Base-by-base conservation (phyloP, 2,797 vertebrate species). In the Carapus acus region DNA sequence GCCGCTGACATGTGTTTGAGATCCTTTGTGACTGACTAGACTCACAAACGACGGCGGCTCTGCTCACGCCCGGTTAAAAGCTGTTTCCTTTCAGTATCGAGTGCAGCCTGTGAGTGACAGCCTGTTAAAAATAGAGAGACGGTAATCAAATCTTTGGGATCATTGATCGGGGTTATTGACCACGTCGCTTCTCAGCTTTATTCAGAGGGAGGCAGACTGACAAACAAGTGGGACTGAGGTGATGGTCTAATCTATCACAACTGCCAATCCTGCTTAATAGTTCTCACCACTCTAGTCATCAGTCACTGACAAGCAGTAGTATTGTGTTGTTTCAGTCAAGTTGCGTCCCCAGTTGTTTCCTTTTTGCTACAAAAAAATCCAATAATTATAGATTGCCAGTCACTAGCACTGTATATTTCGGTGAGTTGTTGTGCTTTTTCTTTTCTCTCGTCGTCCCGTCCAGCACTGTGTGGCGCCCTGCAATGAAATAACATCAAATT, bases 81-180 rank as follows among this genome's bases (percentile, higher is more conserved):
- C 70, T 65, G 67, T 75, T 72, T 66, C 45, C 61, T 66, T 48
- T 45, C 65, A 70, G 76, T 76, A 53, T 64, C 62, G 83, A 74
- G 78, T 49, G 70, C 66, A 52, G 69, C 39, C 53, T 58, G 55
- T 79, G 80, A 88, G 73, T 80, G 85, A 82, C 88, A 83, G 74
- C 63, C 62, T 20, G 58, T 54, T 63, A 62, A 79, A 58, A 73
- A 62, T 3, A 11, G 60, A 78, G 59, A 38, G 62, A 66, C 79
- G 76, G 83, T 64, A 73, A 58, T 54, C 56, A 67, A 76, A 75
- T 79, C 78, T 76, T 72, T 77, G 58, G 66, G 54, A 43, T 54
- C 33, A 83, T 86, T 31, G 85, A 85, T 83, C 60, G 18, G 39
- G 21, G 13, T 8, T 64, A 88, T 88, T 58, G 86, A 88, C 81